A percentile compares a stretch with the other conserved stretches of the same genome.
These are phyloP conservation scores for Polylopha cassiicola DNA, from an alignment of 2,888 invertebrate species.

Conservation along the genomic window DNA sequence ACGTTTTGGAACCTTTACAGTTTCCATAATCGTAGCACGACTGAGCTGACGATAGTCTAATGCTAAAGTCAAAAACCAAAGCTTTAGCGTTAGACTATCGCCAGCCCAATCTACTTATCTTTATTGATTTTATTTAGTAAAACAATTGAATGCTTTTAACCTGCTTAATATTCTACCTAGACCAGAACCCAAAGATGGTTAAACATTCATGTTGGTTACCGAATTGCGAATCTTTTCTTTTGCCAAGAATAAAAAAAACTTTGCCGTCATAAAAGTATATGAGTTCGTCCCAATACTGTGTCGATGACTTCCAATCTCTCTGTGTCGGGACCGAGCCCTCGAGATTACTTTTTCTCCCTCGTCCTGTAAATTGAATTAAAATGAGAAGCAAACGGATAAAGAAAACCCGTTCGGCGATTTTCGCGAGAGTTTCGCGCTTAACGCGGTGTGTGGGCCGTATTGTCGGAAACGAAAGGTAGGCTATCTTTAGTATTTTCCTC, in stretches of 20 bases:
- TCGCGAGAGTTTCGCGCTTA: constrained; percentile 55
- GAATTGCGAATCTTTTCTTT: constrained; percentile 65
- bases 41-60: too few relatives aligned
- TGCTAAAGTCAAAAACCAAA: too few relatives aligned
- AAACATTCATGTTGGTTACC: too few relatives aligned
- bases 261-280: constrained; percentile 71
- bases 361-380: constrained; percentile 75
- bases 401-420: constrained; percentile 65
- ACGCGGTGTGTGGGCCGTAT: constrained; percentile 40
- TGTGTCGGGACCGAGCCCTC: constrained; percentile 69
- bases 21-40: too few relatives aligned
- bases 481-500: not conserved
- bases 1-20: too few relatives aligned
- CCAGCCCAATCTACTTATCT: too few relatives aligned
- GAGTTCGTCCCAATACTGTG: constrained; percentile 74
- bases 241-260: constrained; percentile 70
- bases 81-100: too few relatives aligned
- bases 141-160: too few relatives aligned
- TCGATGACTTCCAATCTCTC: constrained; percentile 74
- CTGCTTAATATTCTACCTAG: too few relatives aligned
- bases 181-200: too few relatives aligned
- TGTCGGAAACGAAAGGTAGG: not conserved
- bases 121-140: too few relatives aligned
- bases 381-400: constrained; percentile 71
- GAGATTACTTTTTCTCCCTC: constrained; percentile 73